Conservation (phyloP, 2,113 vertebrate species). For the Emydocephalus ijimae region DNA sequence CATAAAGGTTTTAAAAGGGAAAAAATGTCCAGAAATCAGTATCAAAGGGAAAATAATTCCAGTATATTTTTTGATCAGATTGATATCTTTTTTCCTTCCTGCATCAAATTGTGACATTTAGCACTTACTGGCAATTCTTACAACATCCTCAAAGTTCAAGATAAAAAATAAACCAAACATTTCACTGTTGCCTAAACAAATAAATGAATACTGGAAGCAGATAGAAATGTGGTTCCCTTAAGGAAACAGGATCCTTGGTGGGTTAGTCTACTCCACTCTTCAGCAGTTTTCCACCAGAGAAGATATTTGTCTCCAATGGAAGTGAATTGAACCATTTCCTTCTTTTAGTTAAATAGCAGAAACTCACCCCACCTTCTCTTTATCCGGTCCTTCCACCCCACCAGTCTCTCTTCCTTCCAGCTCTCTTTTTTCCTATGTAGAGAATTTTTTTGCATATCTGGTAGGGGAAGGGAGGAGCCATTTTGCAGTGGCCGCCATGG, state of each 20-base stretch:
- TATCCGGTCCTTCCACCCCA: not conserved
- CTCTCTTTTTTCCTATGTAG: not conserved
- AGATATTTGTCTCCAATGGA: not conserved
- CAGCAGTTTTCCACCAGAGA: not conserved
- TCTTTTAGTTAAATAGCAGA: not conserved
- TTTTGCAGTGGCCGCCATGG: not conserved
- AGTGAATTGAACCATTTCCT: not conserved
- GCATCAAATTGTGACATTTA: not conserved
- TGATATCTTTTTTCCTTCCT: not conserved
- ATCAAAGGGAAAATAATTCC: not conserved
- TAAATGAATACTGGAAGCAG: not conserved
- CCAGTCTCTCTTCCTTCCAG: not conserved
- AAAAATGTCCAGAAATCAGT: not conserved
- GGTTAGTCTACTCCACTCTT: not conserved
- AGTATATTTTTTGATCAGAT: not conserved
- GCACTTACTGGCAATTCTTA: not conserved
- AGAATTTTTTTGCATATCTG: not conserved
- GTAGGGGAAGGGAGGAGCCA: not conserved
- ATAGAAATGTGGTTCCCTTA: not conserved
- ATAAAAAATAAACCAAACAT: not conserved
- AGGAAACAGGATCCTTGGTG: not conserved
- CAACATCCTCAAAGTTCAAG: not conserved
- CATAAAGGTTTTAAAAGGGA: not conserved
- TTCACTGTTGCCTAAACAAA: not conserved
- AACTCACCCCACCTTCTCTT: not conserved